These are phyloP conservation scores for Gonocerus acuteangulatus DNA, from an alignment of 2,888 invertebrate species.

Conservation along the genomic window DNA sequence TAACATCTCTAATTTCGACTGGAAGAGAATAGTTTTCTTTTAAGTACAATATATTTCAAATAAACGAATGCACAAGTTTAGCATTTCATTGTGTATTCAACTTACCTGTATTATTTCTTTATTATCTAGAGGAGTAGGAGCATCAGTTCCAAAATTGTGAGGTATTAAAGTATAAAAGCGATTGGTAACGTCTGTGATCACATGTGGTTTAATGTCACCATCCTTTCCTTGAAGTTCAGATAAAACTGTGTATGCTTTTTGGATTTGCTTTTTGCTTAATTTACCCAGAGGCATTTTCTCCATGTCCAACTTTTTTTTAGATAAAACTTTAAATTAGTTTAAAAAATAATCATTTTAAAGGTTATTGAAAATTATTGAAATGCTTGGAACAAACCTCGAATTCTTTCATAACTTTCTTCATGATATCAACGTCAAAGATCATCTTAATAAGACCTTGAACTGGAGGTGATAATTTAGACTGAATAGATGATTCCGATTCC, in stretches of 20 bases:
- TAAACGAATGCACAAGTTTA: background rate
- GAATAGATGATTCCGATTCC: constrained; percentile 32
- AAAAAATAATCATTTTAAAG: no score
- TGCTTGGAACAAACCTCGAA: constrained; percentile 82
- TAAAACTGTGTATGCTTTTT: constrained; percentile 74
- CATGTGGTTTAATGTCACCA: constrained; percentile 43
- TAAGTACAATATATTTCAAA: background rate
- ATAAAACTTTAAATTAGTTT: no score
- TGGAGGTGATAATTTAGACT: constrained; percentile 62
- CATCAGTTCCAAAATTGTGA: constrained; percentile 81
- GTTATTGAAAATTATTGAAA: no score
- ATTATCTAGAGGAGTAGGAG: constrained; percentile 72
- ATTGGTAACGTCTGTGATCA: constrained; percentile 80
- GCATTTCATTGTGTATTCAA: no score
- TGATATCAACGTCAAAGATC: constrained; percentile 83
- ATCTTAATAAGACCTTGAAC: constrained; percentile 76
- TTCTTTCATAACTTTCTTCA: constrained; percentile 88
- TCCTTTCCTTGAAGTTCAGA: constrained; percentile 55
- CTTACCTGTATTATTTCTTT: constrained; percentile 61
- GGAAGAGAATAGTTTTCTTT: constrained; percentile 37
- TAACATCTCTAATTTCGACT: constrained; percentile 74
- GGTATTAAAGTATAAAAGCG: constrained; percentile 92
- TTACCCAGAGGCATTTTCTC: constrained; percentile 99
- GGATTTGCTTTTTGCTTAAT: constrained; percentile 81
- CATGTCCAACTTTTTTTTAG: constrained; percentile 63